Evolutionary conservation across 2,888 invertebrate species (phyloP), one percentile per base, ranked within the genome.

Genomic region (Blomia tropicalis): DNA sequence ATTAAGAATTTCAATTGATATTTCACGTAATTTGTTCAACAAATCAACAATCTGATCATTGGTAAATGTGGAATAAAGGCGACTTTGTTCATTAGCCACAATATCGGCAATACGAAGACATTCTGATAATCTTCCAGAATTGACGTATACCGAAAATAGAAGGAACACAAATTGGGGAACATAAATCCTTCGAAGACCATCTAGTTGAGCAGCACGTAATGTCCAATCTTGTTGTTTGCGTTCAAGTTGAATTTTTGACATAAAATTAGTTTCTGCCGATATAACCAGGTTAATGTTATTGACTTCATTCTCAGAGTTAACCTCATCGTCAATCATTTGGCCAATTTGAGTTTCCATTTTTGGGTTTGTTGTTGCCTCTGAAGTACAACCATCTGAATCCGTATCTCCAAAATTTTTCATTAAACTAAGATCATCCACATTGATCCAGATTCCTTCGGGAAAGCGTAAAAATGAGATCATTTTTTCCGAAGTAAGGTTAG

Each of bases 391-490:
- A 2, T 14, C 29, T 36, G n/a, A 27, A 22, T 60, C 29, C n/a
- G 30, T 19, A 60, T 2, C 5, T 19, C 22, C 2, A 11, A 47
- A 19, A 3, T 47, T 22, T 29, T 25, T 14, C 51, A 51, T 36
- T 2, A 23, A 14, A 25, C 14, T 43, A 3, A 41, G n/a, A 27
- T 43, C 43, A 17, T 22, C 30, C n/a, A 54, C 22, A 44, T 29
- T 27, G 4, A 51, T 7, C 51, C 30, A 60, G 14, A 41, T 43
- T 29, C 83, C 85, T 69, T 87, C 85, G 2, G 90, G 87, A 72
- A 93, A 92, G 11, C 88, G 73, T 41, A 93, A 73, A 0, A 92
- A 84, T 74, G 91, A 90, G 74, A 85, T 88, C 5, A 93, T 77
- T 59, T 84, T 78, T 65, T 82, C 83, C 69, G 84, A 84, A 0